These are phyloP conservation scores for Drosophila rellima DNA, from an alignment of 2,888 invertebrate species.

Conservation along the genomic window DNA sequence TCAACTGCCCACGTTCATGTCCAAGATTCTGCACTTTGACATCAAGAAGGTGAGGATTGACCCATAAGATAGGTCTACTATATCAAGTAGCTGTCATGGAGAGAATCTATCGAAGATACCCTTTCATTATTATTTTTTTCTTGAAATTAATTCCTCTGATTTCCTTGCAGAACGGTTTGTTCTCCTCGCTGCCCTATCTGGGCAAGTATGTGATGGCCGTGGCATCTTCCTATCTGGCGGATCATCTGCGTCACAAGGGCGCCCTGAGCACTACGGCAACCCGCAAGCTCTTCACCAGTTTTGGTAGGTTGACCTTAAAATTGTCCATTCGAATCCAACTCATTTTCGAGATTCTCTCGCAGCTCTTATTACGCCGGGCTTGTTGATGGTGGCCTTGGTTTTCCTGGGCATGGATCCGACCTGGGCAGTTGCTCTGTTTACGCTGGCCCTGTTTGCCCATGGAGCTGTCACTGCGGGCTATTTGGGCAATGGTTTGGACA, in stretches of 20 bases:
- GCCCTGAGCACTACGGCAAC: constrained; percentile 91
- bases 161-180: constrained; percentile 90
- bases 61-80: too few species aligned
- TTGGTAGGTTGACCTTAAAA: constrained; percentile 86
- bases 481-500: constrained; percentile 93
- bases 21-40: constrained; percentile 91
- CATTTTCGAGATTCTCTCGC: constrained; percentile 33
- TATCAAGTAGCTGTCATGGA: too few species aligned
- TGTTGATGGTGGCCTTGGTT: constrained; percentile 91
- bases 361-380: constrained; percentile 89
- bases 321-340: neutral
- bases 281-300: constrained; percentile 89
- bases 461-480: constrained; percentile 95
- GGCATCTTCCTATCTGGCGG: constrained; percentile 90
- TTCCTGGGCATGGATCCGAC: constrained; percentile 89
- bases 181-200: constrained; percentile 94
- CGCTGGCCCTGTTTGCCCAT: constrained; percentile 92
- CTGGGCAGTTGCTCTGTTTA: constrained; percentile 92
- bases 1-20: constrained; percentile 94
- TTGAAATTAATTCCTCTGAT: neutral
- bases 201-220: constrained; percentile 94
- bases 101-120: too few species aligned
- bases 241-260: constrained; percentile 89
- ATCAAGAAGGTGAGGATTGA: constrained; percentile 89
- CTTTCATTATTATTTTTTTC: neutral